phyloP scores from a whole-genome alignment of 2,113 vertebrate genomes.

The Cyanoliseus patagonus region DNA sequence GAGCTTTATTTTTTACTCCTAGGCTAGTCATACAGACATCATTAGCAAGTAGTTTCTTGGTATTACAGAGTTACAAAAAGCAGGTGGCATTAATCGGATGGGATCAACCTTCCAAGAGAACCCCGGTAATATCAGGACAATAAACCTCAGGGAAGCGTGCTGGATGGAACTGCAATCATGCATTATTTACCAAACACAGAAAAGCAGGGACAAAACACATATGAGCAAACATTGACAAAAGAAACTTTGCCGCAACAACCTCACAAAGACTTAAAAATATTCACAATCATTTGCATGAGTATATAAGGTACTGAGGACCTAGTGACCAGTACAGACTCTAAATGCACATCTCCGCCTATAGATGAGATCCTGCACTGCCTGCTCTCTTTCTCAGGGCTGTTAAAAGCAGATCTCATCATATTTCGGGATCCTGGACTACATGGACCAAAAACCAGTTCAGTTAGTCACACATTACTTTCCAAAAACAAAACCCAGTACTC shows the following conservation, averaged over 20 bases:
- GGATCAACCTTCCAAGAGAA: not conserved
- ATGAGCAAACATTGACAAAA: not conserved
- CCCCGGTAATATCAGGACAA: not conserved
- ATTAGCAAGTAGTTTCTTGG: not conserved
- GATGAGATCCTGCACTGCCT: not conserved
- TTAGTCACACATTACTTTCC: not conserved
- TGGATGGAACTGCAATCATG: not conserved
- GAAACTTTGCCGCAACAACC: not conserved
- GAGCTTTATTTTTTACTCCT: not conserved
- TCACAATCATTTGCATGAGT: accelerated
- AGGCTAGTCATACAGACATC: not conserved
- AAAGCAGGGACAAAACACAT: not conserved
- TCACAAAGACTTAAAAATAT: too few relatives aligned
- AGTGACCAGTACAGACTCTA: not conserved
- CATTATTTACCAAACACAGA: not conserved
- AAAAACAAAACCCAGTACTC: not conserved
- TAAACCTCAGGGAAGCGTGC: not conserved
- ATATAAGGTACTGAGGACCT: not conserved
- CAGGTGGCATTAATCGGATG: not conserved
- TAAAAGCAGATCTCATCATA: not conserved
- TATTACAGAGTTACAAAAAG: not conserved
- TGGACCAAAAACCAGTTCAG: not conserved
- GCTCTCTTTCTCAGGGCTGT: not conserved
- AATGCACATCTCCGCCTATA: not conserved
- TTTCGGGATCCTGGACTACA: not conserved